These are phyloP conservation scores for Perithous albicinctus DNA, from an alignment of 2,888 invertebrate species.

Conservation along the genomic window DNA sequence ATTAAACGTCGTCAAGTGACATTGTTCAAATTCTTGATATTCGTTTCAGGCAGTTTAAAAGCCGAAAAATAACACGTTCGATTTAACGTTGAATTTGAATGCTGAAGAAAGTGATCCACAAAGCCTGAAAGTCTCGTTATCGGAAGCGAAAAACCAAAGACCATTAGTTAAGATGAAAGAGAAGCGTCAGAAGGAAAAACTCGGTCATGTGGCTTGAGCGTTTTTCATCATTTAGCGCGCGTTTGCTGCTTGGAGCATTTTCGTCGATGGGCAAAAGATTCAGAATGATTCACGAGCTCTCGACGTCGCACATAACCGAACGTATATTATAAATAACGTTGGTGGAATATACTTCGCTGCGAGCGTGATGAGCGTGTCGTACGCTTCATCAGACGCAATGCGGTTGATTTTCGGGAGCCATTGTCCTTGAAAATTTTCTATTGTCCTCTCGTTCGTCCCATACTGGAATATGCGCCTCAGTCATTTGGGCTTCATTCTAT, in stretches of 20 bases:
- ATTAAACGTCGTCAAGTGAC: background rate
- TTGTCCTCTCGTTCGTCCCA: too few relatives aligned
- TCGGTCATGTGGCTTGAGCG: slow-evolving; percentile 26
- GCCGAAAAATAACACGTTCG: too few relatives aligned
- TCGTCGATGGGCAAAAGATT: slow-evolving; percentile 45
- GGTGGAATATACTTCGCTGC: too few relatives aligned
- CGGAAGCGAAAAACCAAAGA: slow-evolving; percentile 33
- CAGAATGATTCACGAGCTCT: slow-evolving; percentile 64
- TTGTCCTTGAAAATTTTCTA: too few relatives aligned
- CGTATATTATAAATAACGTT: too few relatives aligned
- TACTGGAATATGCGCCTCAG: too few relatives aligned
- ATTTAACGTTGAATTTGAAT: too few relatives aligned
- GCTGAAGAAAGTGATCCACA: background rate
- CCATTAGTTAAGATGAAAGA: slow-evolving; percentile 35
- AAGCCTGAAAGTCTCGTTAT: background rate
- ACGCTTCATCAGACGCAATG: too few relatives aligned
- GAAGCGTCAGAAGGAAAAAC: slow-evolving; percentile 23
- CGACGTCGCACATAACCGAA: background rate
- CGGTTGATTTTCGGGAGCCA: too few relatives aligned
- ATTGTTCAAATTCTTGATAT: background rate
- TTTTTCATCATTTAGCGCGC: slow-evolving; percentile 20
- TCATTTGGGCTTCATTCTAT: too few relatives aligned
- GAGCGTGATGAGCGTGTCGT: too few relatives aligned
- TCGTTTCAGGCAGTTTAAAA: background rate
- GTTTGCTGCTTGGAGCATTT: background rate